Base-by-base conservation (phyloP, 2,888 invertebrate species). In the Diogma glabrata region DNA sequence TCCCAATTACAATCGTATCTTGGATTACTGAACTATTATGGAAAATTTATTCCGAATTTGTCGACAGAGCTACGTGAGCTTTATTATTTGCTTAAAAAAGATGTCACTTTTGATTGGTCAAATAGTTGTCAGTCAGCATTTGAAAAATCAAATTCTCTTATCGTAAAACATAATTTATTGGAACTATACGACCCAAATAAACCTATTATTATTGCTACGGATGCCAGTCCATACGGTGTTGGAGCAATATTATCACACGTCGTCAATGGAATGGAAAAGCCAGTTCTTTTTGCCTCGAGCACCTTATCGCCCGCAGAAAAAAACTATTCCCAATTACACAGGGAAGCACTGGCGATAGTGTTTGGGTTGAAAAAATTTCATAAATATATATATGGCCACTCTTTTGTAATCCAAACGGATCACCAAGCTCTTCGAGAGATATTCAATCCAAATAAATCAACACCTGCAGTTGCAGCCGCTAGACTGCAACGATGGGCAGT, bases 221-320 rank as follows among this genome's bases (percentile, higher is more conserved):
- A 40, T 17, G 40, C 7, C 17, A 40, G 40, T 16, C 40, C 40
- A 5, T 40, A 40, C 16, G 3, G 38, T 9, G 38, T 38, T 16
- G 6, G 38, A 9, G 38, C 16, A 38, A 38, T 38, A 8, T 16
- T 38, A 10, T 43, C 26, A 9, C 51, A 52, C 9, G 8, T 52
- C 26, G 23, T 30, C 1, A 20, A 54, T 46, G 52, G 52, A 12
- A 23, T 47, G 16, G 52, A 52, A 16, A 36, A 17, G 28, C 52
- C 52, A n/a, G 38, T 54, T n/a, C 7, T n/a, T 2, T 50, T 54
- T 26, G 43, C 36, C 8, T 54, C 54, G 10, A 24, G 48, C n/a
- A 48, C 51, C 1, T 48, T 54, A 4, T 36, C 43, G 23, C 17
- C 38, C 3, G 23, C 53, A 6, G 47, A 55, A 16, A 36, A 51